Percentiles rank a stretch among this genome's conserved stretches.
Evolutionary conservation across 2,797 vertebrate genomes (phyloP).

Genomic region (Crypturellus tataupa): DNA sequence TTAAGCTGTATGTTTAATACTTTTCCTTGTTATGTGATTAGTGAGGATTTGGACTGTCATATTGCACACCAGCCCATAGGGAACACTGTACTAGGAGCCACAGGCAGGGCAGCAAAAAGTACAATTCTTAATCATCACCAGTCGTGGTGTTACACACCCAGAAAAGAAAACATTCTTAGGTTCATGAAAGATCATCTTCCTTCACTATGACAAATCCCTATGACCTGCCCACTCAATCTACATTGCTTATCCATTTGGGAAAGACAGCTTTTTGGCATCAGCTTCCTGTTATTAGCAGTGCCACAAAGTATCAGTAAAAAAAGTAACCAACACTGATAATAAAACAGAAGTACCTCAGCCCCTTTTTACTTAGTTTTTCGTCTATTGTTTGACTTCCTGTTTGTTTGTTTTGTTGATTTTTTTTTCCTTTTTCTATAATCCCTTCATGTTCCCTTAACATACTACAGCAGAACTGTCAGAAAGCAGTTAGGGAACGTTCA

Average conservation of each 20-base stretch:
- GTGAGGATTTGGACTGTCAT: not conserved
- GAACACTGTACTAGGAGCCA: not conserved
- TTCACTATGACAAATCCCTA: not conserved
- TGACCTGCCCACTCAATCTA: not conserved
- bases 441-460: not conserved
- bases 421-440: not conserved
- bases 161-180: not conserved
- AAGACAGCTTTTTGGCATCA: not conserved
- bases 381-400: not conserved
- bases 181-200: not conserved
- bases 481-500: not conserved
- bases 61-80: not conserved
- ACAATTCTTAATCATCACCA: not conserved
- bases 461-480: not conserved
- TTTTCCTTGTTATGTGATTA: not conserved
- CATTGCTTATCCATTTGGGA: not conserved
- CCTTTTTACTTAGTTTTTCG: too few relatives aligned
- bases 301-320: not conserved
- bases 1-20: not conserved
- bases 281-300: not conserved
- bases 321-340: accelerated
- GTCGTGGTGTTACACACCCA: not conserved
- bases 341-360: not conserved
- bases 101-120: not conserved
- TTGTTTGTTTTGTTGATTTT: not conserved